A percentile compares a stretch with the other conserved stretches of the same genome.
Evolutionary conservation across 2,888 invertebrate genomes (phyloP).

Genomic region (Beris morrisii): DNA sequence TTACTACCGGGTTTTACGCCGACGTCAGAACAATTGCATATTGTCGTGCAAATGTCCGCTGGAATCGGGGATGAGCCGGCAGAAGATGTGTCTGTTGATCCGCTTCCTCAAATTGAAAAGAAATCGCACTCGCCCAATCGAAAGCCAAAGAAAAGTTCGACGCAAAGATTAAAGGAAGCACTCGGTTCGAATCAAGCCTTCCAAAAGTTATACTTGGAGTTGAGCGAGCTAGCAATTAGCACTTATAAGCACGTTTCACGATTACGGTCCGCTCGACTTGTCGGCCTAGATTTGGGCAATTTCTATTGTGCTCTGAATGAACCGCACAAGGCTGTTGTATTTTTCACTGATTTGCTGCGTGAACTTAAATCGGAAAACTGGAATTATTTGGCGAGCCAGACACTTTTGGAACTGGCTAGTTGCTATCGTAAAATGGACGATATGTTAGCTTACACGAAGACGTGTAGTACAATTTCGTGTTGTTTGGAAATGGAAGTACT

Average conservation of each 20-base stretch:
- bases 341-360: constrained; percentile 81
- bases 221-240: constrained; percentile 93
- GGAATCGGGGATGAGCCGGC: constrained; percentile 79
- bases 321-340: constrained; percentile 86
- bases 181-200: constrained; percentile 87
- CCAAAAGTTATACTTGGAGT: constrained; percentile 86
- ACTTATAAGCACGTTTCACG: constrained; percentile 93
- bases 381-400: constrained; percentile 79
- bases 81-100: constrained; percentile 48
- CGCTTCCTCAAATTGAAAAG: constrained; percentile 48
- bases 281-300: constrained; percentile 85
- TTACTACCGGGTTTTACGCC: constrained; percentile 81
- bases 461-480: constrained; percentile 78
- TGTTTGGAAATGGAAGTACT: constrained; percentile 74
- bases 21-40: constrained; percentile 84
- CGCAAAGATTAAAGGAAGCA: constrained; percentile 85
- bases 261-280: constrained; percentile 77
- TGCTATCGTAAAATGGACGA: constrained; percentile 83
- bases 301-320: constrained; percentile 87
- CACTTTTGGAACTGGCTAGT: constrained; percentile 78
- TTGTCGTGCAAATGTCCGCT: constrained; percentile 85
- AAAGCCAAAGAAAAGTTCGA: constrained; percentile 60
- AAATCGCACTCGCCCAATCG: constrained; percentile 58
- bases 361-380: constrained; percentile 89
- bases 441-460: constrained; percentile 68